phyloP scores from a whole-genome alignment of 2,888 invertebrate genomes.

The Drosophila monieri region DNA sequence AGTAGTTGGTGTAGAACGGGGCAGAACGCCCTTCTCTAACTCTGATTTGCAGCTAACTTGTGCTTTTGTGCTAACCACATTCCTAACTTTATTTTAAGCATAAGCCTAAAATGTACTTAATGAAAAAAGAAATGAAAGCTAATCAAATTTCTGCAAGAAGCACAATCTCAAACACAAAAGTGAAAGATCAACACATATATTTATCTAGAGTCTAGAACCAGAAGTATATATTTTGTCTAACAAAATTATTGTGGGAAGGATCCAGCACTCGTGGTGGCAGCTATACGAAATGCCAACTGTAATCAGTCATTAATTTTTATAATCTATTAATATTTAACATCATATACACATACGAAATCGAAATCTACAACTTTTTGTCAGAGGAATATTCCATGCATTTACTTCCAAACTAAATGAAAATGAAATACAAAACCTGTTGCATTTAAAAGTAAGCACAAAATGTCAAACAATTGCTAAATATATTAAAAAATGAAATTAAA shows the following conservation, averaged over 20 bases:
- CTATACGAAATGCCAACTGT: slow-evolving; percentile 53
- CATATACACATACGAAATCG: slow-evolving; percentile 39
- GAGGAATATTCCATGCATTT: slow-evolving; percentile 38
- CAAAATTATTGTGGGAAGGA: slow-evolving; percentile 56
- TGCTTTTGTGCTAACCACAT: slow-evolving; percentile 32
- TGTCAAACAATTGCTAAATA: slow-evolving; percentile 48
- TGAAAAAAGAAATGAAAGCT: slow-evolving; percentile 43
- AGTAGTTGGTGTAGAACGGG: background rate
- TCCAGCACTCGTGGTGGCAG: slow-evolving; percentile 50
- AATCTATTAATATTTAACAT: slow-evolving; percentile 56
- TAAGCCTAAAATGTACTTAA: slow-evolving; percentile 57
- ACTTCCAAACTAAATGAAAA: slow-evolving; percentile 36
- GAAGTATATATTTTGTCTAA: slow-evolving; percentile 71
- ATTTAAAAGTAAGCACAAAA: slow-evolving; percentile 64
- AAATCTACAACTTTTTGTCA: slow-evolving; percentile 36
- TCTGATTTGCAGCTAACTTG: slow-evolving; percentile 10
- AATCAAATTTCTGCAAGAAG: slow-evolving; percentile 76
- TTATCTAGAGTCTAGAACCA: slow-evolving; percentile 38
- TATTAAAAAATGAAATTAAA: slow-evolving; percentile 41
- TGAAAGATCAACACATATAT: slow-evolving; percentile 48
- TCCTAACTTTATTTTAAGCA: slow-evolving; percentile 31
- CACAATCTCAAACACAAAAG: slow-evolving; percentile 44
- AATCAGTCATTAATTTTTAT: slow-evolving; percentile 65
- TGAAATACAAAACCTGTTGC: slow-evolving; percentile 52
- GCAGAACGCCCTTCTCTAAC: slow-evolving; percentile 9